Percentiles rank a stretch among this genome's conserved stretches.
Conservation (phyloP, 2,888 invertebrate species). For the Tricholauxania praeusta region DNA sequence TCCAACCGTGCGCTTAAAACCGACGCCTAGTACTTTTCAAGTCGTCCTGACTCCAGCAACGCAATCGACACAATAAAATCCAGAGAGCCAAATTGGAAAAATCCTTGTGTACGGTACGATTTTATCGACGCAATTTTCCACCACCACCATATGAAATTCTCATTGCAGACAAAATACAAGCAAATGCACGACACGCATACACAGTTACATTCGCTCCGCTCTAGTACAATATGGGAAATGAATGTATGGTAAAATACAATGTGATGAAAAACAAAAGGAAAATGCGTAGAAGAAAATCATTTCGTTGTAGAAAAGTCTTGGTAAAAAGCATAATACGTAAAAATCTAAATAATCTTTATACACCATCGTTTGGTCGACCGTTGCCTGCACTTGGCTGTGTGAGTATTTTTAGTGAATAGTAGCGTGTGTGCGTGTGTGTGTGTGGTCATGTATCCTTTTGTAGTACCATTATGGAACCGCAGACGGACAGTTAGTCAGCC, state of each 20-base stretch:
- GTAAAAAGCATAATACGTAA: not conserved
- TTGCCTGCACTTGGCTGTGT: constrained; percentile 7
- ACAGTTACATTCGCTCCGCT: not conserved
- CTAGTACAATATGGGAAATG: constrained; percentile 14
- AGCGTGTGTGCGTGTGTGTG: constrained; percentile 22
- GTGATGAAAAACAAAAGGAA: constrained; percentile 4
- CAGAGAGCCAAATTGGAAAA: constrained; percentile 53
- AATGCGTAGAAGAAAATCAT: constrained; percentile 18
- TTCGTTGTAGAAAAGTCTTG: constrained; percentile 6
- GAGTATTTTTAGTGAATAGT: constrained; percentile 8
- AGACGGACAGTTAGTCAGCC: constrained; percentile 39
- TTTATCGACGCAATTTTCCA: constrained; percentile 42
- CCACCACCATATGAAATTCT: constrained; percentile 44
- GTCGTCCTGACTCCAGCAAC: constrained; percentile 67
- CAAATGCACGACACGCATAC: not conserved
- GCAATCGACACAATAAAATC: constrained; percentile 66
- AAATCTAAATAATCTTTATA: constrained; percentile 19
- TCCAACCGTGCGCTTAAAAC: constrained; percentile 42
- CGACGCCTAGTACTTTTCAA: constrained; percentile 43
- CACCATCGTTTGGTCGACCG: not conserved
- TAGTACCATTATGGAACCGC: constrained; percentile 36
- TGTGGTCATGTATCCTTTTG: constrained; percentile 47
- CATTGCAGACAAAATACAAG: not conserved
- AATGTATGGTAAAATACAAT: not conserved
- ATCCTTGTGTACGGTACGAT: constrained; percentile 52